phyloP scores from a whole-genome alignment of 2,113 vertebrate species.

The Dascyllus trimaculatus region DNA sequence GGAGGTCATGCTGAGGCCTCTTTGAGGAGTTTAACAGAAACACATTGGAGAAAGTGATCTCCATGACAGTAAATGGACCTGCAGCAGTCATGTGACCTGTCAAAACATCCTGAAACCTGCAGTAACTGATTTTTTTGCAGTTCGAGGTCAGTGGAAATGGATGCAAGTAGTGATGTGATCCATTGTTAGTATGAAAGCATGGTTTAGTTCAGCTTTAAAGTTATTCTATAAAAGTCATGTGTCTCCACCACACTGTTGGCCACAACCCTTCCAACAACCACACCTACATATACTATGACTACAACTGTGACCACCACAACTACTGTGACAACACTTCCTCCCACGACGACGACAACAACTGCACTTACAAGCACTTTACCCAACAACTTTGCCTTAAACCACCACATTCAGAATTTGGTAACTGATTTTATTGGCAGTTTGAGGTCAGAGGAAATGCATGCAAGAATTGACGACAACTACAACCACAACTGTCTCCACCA shows the following conservation, averaged over 20 bases:
- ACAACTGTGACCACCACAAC: neutral
- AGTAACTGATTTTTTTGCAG: neutral
- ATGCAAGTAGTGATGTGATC: too few relatives aligned
- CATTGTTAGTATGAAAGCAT: too few relatives aligned
- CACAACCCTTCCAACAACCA: neutral
- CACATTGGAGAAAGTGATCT: neutral
- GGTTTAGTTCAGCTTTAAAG: too few relatives aligned
- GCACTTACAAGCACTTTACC: too few relatives aligned
- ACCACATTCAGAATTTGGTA: conserved; percentile 18
- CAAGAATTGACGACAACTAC: neutral
- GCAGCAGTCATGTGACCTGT: neutral
- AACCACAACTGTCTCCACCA: neutral
- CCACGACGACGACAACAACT: neutral
- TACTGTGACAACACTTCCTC: neutral
- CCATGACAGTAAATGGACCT: neutral
- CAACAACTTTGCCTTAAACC: conserved; percentile 12
- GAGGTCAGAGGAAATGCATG: too few relatives aligned
- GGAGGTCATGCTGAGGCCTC: conserved; percentile 74
- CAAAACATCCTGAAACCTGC: neutral
- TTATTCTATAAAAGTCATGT: too few relatives aligned
- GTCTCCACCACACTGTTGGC: too few relatives aligned
- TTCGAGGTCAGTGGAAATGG: too few relatives aligned
- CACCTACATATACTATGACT: neutral
- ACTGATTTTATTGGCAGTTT: too few relatives aligned
- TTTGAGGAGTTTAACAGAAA: conserved; percentile 55